Evolutionary conservation across 2,113 vertebrate genomes (phyloP).

Genomic region (Mormyrus iriodes): DNA sequence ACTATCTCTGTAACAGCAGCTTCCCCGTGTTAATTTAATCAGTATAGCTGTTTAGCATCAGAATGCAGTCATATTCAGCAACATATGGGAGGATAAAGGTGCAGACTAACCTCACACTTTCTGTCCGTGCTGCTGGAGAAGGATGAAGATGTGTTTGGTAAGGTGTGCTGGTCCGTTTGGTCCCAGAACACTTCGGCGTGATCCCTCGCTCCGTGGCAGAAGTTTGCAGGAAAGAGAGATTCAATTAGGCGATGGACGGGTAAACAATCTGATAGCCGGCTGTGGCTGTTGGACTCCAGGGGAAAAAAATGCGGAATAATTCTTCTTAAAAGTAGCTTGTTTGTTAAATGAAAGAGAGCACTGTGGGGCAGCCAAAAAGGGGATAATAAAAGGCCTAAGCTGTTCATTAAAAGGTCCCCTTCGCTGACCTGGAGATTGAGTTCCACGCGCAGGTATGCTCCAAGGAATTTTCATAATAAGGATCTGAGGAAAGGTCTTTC

Average conservation of each 20-base stretch:
- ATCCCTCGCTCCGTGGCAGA: neutral
- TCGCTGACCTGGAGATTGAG: slow-evolving; percentile 50
- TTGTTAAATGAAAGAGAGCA: slow-evolving; percentile 53
- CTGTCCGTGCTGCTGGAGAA: neutral
- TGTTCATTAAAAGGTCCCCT: slow-evolving; percentile 53
- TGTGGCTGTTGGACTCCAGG: slow-evolving; percentile 21
- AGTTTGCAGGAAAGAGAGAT: slow-evolving; percentile 23
- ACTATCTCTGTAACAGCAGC: neutral
- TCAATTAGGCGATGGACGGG: slow-evolving; percentile 28
- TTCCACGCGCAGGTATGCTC: slow-evolving; percentile 50
- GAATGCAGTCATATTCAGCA: neutral
- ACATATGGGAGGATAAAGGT: neutral
- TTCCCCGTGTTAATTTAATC: neutral
- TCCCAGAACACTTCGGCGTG: neutral
- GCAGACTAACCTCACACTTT: neutral
- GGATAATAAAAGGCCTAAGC: slow-evolving; percentile 57
- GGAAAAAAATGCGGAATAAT: slow-evolving; percentile 30
- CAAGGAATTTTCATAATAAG: slow-evolving; percentile 65
- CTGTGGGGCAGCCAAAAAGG: slow-evolving; percentile 58
- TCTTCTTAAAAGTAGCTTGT: slow-evolving; percentile 48
- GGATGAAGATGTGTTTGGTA: neutral
- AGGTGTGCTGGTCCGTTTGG: neutral
- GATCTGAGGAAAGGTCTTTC: slow-evolving; percentile 52
- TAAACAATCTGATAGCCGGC: slow-evolving; percentile 26
- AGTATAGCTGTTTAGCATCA: neutral